Conservation (phyloP, 2,888 invertebrate genomes). For the Dicyrtoma fusca region DNA sequence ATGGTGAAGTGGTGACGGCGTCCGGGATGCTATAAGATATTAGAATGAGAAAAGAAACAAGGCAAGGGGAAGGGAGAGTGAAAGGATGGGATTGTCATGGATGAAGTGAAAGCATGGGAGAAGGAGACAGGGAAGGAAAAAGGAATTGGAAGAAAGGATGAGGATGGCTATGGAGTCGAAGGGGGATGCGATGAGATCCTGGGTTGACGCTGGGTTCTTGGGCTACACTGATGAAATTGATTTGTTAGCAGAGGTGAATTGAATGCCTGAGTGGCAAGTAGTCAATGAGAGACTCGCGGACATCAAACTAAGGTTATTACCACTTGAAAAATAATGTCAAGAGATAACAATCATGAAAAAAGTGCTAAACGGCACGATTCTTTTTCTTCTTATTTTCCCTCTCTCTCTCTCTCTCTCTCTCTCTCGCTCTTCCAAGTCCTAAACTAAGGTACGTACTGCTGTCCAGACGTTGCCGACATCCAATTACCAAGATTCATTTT, state of each 20-base stretch:
- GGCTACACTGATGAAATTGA: constrained; percentile 30
- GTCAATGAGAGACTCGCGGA: constrained; percentile 36
- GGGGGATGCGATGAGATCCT: constrained; percentile 1
- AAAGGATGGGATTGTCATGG: constrained; percentile 2
- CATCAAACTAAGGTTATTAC: constrained; percentile 56
- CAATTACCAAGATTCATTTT: constrained; percentile 57
- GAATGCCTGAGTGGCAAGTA: constrained; percentile 37
- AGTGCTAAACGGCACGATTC: constrained; percentile 56
- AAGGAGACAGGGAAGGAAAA: not conserved
- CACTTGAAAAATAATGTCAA: constrained; percentile 50
- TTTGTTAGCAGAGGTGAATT: constrained; percentile 31
- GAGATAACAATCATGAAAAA: constrained; percentile 55
- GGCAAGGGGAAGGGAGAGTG: not conserved
- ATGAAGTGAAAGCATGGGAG: not conserved
- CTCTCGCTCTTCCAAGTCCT: constrained; percentile 1
- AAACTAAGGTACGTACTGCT: not conserved
- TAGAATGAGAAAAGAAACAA: not conserved
- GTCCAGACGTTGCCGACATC: constrained; percentile 49
- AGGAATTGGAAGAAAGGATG: not conserved
- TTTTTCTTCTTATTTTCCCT: constrained; percentile 32
- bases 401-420: constrained; percentile 7
- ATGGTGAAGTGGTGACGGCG: too few species aligned
- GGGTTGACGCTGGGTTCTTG: not conserved
- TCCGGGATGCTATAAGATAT: too few species aligned
- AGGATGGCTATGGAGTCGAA: not conserved